Evolutionary conservation across 2,797 vertebrate genomes (phyloP).

Genomic region (Crypturellus tataupa): DNA sequence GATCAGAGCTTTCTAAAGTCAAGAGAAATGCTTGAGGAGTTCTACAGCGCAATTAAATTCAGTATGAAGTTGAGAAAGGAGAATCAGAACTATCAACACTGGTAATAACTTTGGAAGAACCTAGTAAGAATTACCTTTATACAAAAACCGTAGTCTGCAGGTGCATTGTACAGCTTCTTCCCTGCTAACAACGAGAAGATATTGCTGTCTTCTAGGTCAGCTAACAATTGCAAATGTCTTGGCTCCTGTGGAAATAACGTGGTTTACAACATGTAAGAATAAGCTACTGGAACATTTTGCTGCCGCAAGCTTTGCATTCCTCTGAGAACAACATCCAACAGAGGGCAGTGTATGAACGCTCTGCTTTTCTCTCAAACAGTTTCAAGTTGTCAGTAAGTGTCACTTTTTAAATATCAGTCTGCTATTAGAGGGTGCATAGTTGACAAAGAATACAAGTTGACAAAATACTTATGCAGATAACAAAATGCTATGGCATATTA

Average conservation of each 20-base stretch:
- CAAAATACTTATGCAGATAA: background rate
- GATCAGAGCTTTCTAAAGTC: slow-evolving; percentile 38
- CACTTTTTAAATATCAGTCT: background rate
- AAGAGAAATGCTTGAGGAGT: slow-evolving; percentile 11
- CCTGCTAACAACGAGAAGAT: slow-evolving; percentile 90
- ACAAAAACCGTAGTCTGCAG: slow-evolving; percentile 95
- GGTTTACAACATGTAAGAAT: background rate
- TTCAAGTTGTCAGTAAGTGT: background rate
- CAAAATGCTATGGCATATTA: background rate
- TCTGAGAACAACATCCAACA: slow-evolving; percentile 9
- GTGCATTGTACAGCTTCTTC: slow-evolving; percentile 91
- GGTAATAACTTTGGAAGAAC: background rate
- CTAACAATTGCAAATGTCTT: slow-evolving; percentile 93
- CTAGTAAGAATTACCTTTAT: slow-evolving; percentile 88
- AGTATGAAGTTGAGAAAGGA: background rate
- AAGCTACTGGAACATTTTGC: background rate
- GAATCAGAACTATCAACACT: background rate
- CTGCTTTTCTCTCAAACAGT: background rate
- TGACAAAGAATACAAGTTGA: background rate
- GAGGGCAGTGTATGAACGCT: slow-evolving; percentile 6
- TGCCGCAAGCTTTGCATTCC: background rate
- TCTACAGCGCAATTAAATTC: background rate
- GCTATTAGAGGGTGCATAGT: background rate
- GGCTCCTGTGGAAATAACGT: slow-evolving; percentile 86
- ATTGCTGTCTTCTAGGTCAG: slow-evolving; percentile 94